A percentile compares a stretch with the other conserved stretches of the same genome.
These are phyloP conservation scores for Halictus quadricinctus DNA, from an alignment of 2,888 invertebrate species.

Conservation along the genomic window DNA sequence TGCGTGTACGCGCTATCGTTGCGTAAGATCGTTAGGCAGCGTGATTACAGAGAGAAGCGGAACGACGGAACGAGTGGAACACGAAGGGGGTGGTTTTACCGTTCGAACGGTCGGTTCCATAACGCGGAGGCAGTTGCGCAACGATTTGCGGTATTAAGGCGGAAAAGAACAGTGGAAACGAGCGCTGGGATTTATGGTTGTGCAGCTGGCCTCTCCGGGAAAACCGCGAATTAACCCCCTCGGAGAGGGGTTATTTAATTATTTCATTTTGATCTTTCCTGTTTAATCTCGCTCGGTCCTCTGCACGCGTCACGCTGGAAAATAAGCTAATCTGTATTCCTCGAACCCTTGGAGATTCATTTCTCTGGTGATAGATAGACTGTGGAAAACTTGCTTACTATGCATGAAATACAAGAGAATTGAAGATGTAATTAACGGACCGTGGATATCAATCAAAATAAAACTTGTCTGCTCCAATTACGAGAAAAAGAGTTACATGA, in stretches of 20 bases:
- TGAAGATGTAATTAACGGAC: not conserved
- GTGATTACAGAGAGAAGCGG: not conserved
- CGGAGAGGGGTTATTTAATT: not conserved
- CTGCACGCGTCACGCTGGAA: not conserved
- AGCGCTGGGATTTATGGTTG: conserved; percentile 32
- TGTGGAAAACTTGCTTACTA: not conserved
- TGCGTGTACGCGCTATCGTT: not conserved
- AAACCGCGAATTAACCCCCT: not conserved
- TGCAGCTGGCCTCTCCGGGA: conserved; percentile 1
- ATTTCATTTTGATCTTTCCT: not conserved
- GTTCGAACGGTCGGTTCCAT: not conserved
- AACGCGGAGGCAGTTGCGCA: not conserved
- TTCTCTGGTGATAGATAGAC: not conserved
- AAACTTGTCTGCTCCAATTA: too few relatives aligned
- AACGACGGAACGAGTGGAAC: not conserved
- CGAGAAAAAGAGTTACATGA: too few relatives aligned
- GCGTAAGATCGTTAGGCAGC: not conserved
- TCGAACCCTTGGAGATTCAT: not conserved
- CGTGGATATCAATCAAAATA: not conserved
- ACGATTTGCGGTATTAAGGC: conserved; percentile 1
- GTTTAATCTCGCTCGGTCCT: not conserved
- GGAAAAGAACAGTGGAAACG: not conserved
- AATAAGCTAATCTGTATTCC: not conserved
- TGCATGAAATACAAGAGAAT: not conserved
- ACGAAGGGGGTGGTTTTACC: not conserved